Conservation (phyloP, 2,888 invertebrate species). For the Eurytoma adleriae region DNA sequence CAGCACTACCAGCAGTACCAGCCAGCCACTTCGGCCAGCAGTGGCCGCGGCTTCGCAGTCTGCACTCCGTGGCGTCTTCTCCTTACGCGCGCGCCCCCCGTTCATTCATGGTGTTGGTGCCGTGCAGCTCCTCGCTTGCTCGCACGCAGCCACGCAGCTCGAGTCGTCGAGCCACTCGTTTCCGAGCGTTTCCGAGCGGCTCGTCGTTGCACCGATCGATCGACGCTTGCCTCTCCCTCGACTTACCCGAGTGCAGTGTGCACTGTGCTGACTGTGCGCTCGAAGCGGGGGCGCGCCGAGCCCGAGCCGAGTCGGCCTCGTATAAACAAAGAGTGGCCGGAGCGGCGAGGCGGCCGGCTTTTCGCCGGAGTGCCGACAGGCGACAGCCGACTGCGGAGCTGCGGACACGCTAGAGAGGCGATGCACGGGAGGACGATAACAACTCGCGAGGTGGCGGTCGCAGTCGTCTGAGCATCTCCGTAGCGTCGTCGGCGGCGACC, state of each 20-base stretch:
- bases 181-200: too few relatives aligned
- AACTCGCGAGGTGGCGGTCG: neutral
- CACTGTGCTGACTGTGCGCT: neutral
- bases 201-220: neutral
- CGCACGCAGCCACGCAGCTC: neutral
- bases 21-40: neutral
- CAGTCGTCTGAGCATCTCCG: slow-evolving; percentile 4
- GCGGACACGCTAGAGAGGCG: neutral
- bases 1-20: neutral
- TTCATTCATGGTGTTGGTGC: neutral
- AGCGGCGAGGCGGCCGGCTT: neutral
- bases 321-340: neutral
- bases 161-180: too few relatives aligned
- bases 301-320: neutral
- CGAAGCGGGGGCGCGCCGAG: slow-evolving; percentile 12
- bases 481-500: neutral
- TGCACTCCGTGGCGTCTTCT: neutral
- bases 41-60: neutral
- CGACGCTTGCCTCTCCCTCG: slow-evolving; percentile 3
- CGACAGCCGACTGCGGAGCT: too few relatives aligned
- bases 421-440: neutral
- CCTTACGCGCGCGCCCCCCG: neutral
- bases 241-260: neutral
- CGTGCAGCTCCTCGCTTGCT: neutral
- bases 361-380: too few relatives aligned